These are phyloP conservation scores for Prorops nasuta DNA, from an alignment of 1,140 invertebrate genomes.

Conservation along the genomic window DNA sequence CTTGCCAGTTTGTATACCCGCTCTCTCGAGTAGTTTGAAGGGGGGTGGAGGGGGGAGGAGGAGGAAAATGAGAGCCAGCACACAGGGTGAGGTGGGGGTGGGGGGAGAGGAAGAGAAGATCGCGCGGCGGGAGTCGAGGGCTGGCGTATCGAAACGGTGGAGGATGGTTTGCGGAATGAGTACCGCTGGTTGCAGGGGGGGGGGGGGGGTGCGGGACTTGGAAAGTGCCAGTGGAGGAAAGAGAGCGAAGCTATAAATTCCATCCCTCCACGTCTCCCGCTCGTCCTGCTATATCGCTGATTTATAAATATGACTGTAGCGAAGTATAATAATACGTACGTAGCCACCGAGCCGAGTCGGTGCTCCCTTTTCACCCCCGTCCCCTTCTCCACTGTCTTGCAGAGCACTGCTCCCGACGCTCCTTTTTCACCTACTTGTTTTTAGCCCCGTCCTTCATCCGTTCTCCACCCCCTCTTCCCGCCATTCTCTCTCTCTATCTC, in stretches of 20 bases:
- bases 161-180: constrained; percentile 28
- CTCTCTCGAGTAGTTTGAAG: constrained; percentile 3
- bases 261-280: constrained; percentile 49
- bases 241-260: constrained; percentile 58
- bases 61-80: constrained; percentile 21
- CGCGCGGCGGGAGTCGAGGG: constrained; percentile 10
- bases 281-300: constrained; percentile 56
- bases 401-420: constrained; percentile 13
- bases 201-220: constrained; percentile 10
- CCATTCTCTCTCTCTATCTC: neutral
- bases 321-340: constrained; percentile 57
- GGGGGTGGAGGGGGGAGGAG: constrained; percentile 19
- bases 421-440: neutral
- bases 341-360: constrained; percentile 36
- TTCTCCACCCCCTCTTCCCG: constrained; percentile 8
- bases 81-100: constrained; percentile 19
- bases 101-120: constrained; percentile 14
- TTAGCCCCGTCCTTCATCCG: neutral
- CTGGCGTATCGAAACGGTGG: constrained; percentile 35
- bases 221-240: constrained; percentile 40
- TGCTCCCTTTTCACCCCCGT: constrained; percentile 6
- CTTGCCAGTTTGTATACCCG: constrained; percentile 51
- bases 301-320: constrained; percentile 61
- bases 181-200: constrained; percentile 20
- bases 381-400: constrained; percentile 21